Evolutionary conservation across 1,140 invertebrate species (phyloP).

Genomic region (Tetragonula clypearis): DNA sequence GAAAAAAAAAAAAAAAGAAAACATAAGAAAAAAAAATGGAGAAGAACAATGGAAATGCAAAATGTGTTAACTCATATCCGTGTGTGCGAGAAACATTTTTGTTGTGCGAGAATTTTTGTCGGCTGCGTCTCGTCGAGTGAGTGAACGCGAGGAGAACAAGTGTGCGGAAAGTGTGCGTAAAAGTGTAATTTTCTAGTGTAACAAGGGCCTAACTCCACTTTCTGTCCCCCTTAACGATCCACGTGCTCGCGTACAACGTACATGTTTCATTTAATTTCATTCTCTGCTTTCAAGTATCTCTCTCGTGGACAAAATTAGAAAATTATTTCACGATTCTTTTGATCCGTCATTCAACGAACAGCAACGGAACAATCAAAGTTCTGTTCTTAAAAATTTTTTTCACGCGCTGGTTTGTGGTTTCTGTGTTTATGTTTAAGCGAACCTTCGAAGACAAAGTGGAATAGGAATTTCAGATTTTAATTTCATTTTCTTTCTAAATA

Average conservation of each 20-base stretch:
- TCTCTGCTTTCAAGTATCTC: too few species aligned
- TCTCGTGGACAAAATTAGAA: background rate
- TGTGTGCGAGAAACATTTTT: slow-evolving; percentile 1
- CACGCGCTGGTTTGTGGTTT: background rate
- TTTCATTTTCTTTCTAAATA: too few species aligned
- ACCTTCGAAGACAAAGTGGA: background rate
- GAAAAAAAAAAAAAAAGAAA: background rate
- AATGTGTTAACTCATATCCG: slow-evolving; percentile 39
- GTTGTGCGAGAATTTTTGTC: background rate
- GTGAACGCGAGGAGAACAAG: background rate
- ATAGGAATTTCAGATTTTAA: background rate
- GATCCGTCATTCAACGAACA: background rate
- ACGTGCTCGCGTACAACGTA: background rate
- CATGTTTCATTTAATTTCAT: background rate
- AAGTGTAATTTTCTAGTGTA: slow-evolving; percentile 35
- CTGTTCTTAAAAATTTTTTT: background rate
- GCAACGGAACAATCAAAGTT: background rate
- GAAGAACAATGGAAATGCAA: background rate
- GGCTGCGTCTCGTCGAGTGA: slow-evolving; percentile 3
- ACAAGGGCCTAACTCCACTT: slow-evolving; percentile 42
- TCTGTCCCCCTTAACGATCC: slow-evolving; percentile 22
- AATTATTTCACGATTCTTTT: background rate
- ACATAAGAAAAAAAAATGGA: background rate
- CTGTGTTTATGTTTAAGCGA: background rate
- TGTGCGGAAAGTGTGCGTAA: background rate